phyloP scores from a whole-genome alignment of 1,140 invertebrate genomes.

The Zaprionus capensis region DNA sequence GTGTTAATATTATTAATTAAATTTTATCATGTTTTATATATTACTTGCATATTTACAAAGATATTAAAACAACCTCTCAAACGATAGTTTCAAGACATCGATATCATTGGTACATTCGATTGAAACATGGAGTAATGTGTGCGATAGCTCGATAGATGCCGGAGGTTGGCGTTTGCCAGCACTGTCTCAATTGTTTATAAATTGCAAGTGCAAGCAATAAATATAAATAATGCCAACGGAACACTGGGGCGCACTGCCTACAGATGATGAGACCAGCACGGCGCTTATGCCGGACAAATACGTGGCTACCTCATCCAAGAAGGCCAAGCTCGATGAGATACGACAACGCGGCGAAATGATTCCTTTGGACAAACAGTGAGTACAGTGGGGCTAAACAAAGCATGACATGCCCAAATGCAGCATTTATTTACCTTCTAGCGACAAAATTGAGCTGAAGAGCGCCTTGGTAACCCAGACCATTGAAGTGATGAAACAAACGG shows the following conservation, averaged over 20 bases:
- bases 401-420: background rate
- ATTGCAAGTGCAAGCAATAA: background rate
- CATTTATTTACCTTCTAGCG: constrained; percentile 11
- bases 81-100: background rate
- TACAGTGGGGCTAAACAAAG: background rate
- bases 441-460: constrained; percentile 66
- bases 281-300: constrained; percentile 48
- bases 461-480: constrained; percentile 81
- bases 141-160: background rate
- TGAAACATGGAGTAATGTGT: background rate
- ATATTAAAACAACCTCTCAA: no score
- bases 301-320: constrained; percentile 53
- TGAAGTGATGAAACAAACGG: constrained; percentile 84
- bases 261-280: constrained; percentile 41
- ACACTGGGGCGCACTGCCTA: constrained; percentile 58
- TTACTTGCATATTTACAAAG: no score
- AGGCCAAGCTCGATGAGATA: constrained; percentile 59
- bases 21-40: no score
- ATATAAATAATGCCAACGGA: constrained; percentile 47
- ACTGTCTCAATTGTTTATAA: constrained; percentile 27
- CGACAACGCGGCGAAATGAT: constrained; percentile 36
- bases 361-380: constrained; percentile 51
- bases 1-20: no score
- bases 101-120: background rate
- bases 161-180: constrained; percentile 5